Percentiles rank a stretch among this genome's conserved stretches.
Conservation (phyloP, 2,797 vertebrate genomes). For the Arremon brunneinucha region DNA sequence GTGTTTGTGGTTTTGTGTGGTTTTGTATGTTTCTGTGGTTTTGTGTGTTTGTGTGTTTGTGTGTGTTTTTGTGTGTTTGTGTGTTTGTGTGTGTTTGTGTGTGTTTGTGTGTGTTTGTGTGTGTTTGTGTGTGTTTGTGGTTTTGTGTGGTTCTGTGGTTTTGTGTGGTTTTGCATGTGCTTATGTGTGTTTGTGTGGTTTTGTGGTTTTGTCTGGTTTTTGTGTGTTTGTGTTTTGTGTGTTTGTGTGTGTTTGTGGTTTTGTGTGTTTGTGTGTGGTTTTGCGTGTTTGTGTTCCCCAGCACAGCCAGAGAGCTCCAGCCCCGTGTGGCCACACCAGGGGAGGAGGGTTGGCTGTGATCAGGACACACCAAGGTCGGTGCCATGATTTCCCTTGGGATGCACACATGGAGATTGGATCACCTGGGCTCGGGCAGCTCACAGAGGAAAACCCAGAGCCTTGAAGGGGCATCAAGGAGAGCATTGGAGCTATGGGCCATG, state of each 20-base stretch:
- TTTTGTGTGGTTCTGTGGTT: neutral
- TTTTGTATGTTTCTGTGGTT: too few relatives aligned
- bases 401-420: neutral
- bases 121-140: neutral
- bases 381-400: neutral
- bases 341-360: neutral
- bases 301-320: neutral
- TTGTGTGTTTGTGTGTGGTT: neutral
- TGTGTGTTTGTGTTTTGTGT: too few relatives aligned
- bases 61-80: neutral
- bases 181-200: too few relatives aligned
- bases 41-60: neutral
- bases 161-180: neutral
- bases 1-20: too few relatives aligned
- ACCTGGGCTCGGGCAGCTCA: neutral
- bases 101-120: neutral
- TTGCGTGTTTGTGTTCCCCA: neutral
- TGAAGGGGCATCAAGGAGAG: constrained; percentile 1
- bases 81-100: neutral
- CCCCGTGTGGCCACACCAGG: fast-evolving
- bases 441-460: neutral
- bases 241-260: too few relatives aligned
- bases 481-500: neutral
- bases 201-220: neutral
- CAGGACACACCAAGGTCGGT: neutral